These are phyloP conservation scores for Syritta pipiens DNA, from an alignment of 2,888 invertebrate genomes.

Conservation along the genomic window DNA sequence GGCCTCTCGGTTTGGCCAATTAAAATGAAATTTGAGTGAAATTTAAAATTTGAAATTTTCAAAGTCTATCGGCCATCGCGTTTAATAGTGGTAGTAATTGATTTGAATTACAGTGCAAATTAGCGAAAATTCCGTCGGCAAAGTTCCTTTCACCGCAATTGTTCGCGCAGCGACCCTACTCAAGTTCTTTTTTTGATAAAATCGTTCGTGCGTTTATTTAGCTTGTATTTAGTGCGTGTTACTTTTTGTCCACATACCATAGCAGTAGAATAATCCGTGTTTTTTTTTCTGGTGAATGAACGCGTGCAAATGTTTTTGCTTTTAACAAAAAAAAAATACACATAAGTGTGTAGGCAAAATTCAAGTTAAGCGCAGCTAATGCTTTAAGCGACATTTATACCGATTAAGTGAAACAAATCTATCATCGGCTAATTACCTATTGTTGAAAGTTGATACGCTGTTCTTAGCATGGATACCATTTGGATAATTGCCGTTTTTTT, in stretches of 20 bases:
- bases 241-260: conserved; percentile 15
- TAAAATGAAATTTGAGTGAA: conserved; percentile 31
- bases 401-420: conserved; percentile 1
- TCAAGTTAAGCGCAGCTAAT: conserved; percentile 24
- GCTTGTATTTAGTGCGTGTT: conserved; percentile 16
- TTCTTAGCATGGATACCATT: conserved; percentile 75
- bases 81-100: not conserved
- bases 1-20: conserved; percentile 30
- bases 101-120: conserved; percentile 21
- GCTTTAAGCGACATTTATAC: conserved; percentile 1
- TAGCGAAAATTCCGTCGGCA: conserved; percentile 36
- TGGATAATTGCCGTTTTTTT: conserved; percentile 78
- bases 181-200: conserved; percentile 10
- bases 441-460: not conserved
- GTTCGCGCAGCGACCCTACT: too few species aligned
- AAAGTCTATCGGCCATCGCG: not conserved
- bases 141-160: too few species aligned
- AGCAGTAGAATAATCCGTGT: conserved; percentile 1
- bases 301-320: not conserved
- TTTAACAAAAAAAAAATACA: not conserved
- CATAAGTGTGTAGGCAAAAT: not conserved
- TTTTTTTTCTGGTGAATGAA: conserved; percentile 6
- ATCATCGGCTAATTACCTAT: not conserved
- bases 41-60: not conserved
- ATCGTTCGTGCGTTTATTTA: conserved; percentile 19